Percentiles rank a stretch among this genome's conserved stretches.
Conservation (phyloP, 1,140 invertebrate species). For the Trachymyrmex septentrionalis region DNA sequence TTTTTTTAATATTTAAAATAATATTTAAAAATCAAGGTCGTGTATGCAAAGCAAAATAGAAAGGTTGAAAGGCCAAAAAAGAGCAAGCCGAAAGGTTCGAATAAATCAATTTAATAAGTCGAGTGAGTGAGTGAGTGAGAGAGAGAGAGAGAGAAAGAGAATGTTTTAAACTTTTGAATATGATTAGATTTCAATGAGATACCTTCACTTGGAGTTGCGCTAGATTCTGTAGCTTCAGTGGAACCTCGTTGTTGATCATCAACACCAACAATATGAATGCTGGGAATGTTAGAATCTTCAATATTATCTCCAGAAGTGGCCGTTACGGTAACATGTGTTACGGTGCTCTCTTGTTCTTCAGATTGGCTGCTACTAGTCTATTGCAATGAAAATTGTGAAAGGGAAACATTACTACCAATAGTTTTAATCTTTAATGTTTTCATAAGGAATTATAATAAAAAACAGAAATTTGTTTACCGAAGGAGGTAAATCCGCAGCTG, state of each 20-base stretch:
- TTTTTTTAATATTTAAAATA: not conserved
- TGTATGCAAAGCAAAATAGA: no score
- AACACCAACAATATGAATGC: slow-evolving; percentile 73
- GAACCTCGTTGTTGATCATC: slow-evolving; percentile 80
- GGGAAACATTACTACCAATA: not conserved
- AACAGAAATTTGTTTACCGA: slow-evolving; percentile 70
- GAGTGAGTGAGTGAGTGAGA: no score
- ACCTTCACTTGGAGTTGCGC: slow-evolving; percentile 79
- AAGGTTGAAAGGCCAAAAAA: no score
- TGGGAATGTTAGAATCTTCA: slow-evolving; percentile 78
- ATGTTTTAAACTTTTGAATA: not conserved
- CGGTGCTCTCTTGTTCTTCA: slow-evolving; percentile 80
- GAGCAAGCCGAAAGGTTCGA: no score
- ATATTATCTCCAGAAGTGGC: slow-evolving; percentile 70
- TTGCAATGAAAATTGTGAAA: slow-evolving; percentile 18
- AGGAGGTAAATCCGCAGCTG: slow-evolving; percentile 86
- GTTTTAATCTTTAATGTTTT: not conserved
- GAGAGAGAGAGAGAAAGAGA: no score
- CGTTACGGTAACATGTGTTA: slow-evolving; percentile 69
- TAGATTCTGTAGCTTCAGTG: slow-evolving; percentile 80
- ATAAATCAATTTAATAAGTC: no score
- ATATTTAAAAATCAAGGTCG: no score
- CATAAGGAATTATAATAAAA: not conserved
- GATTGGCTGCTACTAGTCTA: slow-evolving; percentile 80
- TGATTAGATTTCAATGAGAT: slow-evolving; percentile 20